A percentile compares a stretch with the other conserved stretches of the same genome.
These are phyloP conservation scores for Gymnobelideus leadbeateri DNA, from an alignment of 2,113 vertebrate species.

Conservation along the genomic window DNA sequence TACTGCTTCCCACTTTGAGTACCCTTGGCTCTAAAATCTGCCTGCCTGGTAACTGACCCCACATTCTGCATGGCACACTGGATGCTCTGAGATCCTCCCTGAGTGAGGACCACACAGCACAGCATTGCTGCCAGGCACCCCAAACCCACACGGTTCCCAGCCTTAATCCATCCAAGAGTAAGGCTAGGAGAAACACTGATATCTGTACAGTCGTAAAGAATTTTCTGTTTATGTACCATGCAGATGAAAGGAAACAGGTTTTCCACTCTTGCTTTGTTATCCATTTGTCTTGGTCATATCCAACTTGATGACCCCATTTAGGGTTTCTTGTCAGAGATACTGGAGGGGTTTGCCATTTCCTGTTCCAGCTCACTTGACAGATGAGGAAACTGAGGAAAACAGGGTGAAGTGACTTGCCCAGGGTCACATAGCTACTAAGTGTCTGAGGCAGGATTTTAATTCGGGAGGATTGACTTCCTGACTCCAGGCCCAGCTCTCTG, in stretches of 20 bases:
- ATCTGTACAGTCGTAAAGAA: not conserved
- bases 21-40: not conserved
- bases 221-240: not conserved
- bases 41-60: not conserved
- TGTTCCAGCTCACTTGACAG: not conserved
- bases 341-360: not conserved
- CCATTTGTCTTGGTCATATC: not conserved
- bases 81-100: not conserved
- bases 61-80: not conserved
- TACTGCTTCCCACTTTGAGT: not conserved
- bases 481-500: not conserved
- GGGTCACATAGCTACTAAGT: not conserved
- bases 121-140: not conserved
- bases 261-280: no score
- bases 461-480: not conserved
- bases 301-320: not conserved
- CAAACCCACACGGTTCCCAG: not conserved
- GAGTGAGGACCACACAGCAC: not conserved
- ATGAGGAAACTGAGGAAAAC: not conserved
- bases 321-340: not conserved
- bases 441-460: not conserved
- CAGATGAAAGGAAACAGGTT: not conserved
- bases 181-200: not conserved
- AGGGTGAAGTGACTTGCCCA: not conserved
- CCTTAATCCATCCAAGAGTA: not conserved